A percentile compares a stretch with the other conserved stretches of the same genome.
Evolutionary conservation across 2,113 vertebrate genomes (phyloP).

Genomic region (Nycticryphes semicollaris): DNA sequence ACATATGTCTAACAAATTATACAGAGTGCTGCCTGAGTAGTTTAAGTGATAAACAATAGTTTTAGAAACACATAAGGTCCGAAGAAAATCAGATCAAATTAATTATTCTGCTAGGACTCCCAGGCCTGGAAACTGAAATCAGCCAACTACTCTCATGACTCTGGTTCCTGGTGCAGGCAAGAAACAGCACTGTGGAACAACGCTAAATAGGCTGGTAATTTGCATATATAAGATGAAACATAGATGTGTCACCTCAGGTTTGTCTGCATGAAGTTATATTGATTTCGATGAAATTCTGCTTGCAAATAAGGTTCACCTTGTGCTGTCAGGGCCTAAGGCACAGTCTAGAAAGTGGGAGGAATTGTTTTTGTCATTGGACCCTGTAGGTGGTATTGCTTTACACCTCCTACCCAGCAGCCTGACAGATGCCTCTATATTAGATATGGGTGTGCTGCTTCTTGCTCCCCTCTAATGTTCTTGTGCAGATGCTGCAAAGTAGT

Average conservation of each 20-base stretch:
- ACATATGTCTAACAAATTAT: not conserved
- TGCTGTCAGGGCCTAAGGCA: not conserved
- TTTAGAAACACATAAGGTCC: not conserved
- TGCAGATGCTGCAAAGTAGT: not conserved
- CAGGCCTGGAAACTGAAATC: not conserved
- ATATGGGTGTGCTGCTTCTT: not conserved
- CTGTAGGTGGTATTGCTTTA: not conserved
- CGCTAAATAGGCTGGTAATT: not conserved
- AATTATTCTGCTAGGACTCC: not conserved
- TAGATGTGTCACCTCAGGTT: not conserved
- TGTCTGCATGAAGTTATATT: not conserved
- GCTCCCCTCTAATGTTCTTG: not conserved
- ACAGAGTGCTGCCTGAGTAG: not conserved
- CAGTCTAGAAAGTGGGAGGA: not conserved
- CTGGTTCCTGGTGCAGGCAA: not conserved
- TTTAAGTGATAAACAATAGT: not conserved
- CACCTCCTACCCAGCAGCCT: not conserved
- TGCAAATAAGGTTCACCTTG: not conserved
- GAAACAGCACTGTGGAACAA: not conserved
- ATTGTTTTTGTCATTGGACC: not conserved
- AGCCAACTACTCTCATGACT: not conserved
- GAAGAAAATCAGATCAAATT: not conserved
- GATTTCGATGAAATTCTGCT: not conserved
- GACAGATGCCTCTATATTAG: not conserved
- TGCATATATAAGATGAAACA: not conserved